Evolutionary conservation across 2,888 invertebrate species (phyloP).

Genomic region (Neoaliturus tenellus): DNA sequence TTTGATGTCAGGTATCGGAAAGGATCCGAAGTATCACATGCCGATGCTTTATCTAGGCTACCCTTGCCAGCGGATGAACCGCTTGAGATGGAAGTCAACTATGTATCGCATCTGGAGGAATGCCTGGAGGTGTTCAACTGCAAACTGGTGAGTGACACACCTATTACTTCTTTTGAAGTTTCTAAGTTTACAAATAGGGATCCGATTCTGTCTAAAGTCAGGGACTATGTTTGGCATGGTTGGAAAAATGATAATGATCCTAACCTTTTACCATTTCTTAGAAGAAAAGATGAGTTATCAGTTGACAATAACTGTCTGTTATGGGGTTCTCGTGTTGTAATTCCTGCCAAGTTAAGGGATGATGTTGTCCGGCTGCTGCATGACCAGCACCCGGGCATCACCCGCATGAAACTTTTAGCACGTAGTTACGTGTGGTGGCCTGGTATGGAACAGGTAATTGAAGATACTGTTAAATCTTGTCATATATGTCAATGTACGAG

Average conservation of each 20-base stretch:
- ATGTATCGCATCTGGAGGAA: background rate
- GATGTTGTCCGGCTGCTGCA: background rate
- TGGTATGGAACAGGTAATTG: background rate
- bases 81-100: background rate
- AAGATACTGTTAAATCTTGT: background rate
- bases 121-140: background rate
- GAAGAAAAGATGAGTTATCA: background rate
- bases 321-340: background rate
- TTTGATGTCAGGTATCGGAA: constrained; percentile 33
- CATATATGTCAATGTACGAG: no score
- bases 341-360: background rate
- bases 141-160: background rate
- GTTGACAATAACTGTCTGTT: background rate
- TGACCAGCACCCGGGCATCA: no score
- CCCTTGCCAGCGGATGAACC: background rate
- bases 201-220: background rate
- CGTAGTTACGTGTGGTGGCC: no score
- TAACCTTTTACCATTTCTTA: background rate
- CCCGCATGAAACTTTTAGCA: no score
- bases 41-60: constrained; percentile 38
- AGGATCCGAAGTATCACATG: constrained; percentile 1
- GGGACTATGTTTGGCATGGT: background rate
- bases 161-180: background rate
- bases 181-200: background rate
- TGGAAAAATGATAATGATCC: background rate